A percentile compares a stretch with the other conserved stretches of the same genome.
These are phyloP conservation scores for Limnephilus rhombicus DNA, from an alignment of 2,888 invertebrate species.

Conservation along the genomic window DNA sequence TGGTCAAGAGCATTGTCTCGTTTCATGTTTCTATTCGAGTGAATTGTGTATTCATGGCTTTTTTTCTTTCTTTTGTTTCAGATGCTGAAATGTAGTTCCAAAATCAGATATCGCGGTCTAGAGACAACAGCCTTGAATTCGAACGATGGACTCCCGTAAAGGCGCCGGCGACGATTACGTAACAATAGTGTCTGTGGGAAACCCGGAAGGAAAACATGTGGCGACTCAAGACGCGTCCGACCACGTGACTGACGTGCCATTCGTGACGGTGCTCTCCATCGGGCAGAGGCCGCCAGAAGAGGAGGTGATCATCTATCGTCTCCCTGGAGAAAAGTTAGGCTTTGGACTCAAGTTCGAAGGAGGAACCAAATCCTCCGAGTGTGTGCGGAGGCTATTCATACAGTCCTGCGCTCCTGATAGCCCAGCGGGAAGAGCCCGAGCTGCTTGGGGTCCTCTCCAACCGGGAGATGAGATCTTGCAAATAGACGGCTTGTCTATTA, in stretches of 20 bases:
- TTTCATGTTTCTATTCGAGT: not conserved
- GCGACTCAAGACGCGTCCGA: slow-evolving; percentile 58
- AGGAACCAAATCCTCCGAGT: slow-evolving; percentile 88
- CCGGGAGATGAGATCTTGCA: slow-evolving; percentile 94
- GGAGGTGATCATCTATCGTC: slow-evolving; percentile 88
- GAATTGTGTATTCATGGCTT: not conserved
- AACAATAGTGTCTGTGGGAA: slow-evolving; percentile 78
- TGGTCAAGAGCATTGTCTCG: not conserved
- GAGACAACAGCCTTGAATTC: slow-evolving; percentile 12
- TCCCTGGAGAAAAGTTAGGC: slow-evolving; percentile 93
- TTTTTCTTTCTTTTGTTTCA: slow-evolving; percentile 59
- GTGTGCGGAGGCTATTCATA: slow-evolving; percentile 89
- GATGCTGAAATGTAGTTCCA: slow-evolving; percentile 58
- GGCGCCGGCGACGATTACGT: slow-evolving; percentile 75
- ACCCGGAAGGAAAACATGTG: slow-evolving; percentile 70
- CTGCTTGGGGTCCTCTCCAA: slow-evolving; percentile 90
- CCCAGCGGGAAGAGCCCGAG: slow-evolving; percentile 89
- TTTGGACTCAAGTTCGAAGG: slow-evolving; percentile 96
- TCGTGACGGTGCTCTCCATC: slow-evolving; percentile 81
- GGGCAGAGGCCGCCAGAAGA: slow-evolving; percentile 78
- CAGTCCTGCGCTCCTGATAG: slow-evolving; percentile 93
- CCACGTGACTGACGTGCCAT: slow-evolving; percentile 69
- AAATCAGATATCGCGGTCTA: slow-evolving; percentile 48
- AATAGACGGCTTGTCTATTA: slow-evolving; percentile 89
- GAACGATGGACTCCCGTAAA: slow-evolving; percentile 67